Evolutionary conservation across 2,797 vertebrate genomes (phyloP), one percentile per base, ranked within the genome.

Genomic region (Antrozous pallidus): DNA sequence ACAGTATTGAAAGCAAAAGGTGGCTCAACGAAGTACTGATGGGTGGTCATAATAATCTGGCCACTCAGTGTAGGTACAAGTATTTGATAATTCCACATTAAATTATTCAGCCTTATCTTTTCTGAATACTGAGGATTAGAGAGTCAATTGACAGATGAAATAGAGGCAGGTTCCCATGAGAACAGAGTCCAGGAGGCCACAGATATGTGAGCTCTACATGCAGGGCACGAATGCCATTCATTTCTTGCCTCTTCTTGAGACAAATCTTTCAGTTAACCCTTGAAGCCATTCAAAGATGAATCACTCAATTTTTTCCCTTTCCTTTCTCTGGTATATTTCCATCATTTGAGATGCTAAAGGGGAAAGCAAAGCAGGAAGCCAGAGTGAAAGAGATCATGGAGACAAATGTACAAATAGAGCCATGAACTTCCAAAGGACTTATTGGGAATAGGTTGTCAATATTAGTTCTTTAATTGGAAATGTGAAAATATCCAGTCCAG

Each of bases 351-450:
- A 88, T 84, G 24, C 24, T 47, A n/a, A 74, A 83, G 38, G 91
- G 67, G 40, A 80, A 85, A 81, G 67, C 18, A 95, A 83, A 94
- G 47, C 58, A 79, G 28, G 36, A 12, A 83, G 58, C 36, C 61
- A 33, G 67, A 75, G 42, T 87, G 80, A 42, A 79, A 91, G 75
- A 61, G 16, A 65, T 90, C 83, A 45, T 69, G 54, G 36, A 75
- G 18, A 90, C 28, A 54, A 65, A 88, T 28, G 18, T 49, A 84
- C 33, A 92, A 73, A 88, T 16, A 81, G 16, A 75, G 28, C 20
- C 71, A 45, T 24, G 78, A 95, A 93, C 40, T 90, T 86, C 65
- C 58, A 88, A 69, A 61, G 63, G 78, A 96, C 61, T 88, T 83
- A 36, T 33, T 73, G 61, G 65, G 42, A 51, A 67, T 26, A 90